Percentiles rank a stretch among this genome's conserved stretches.
Evolutionary conservation across 2,113 vertebrate genomes (phyloP).

Genomic region (Mohoua ochrocephala): DNA sequence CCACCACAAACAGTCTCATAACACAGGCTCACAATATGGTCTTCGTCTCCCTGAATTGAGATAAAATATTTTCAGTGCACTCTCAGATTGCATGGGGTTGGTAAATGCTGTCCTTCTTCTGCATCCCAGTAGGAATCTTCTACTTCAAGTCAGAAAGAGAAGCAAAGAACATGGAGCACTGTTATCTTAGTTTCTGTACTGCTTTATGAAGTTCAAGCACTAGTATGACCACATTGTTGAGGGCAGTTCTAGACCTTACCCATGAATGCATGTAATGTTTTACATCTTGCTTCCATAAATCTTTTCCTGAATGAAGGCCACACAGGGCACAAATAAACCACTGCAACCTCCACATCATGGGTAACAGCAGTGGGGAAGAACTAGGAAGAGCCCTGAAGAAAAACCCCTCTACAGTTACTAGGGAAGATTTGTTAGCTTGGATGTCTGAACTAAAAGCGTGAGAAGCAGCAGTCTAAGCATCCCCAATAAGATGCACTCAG

Average conservation of each 20-base stretch:
- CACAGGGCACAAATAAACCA: neutral
- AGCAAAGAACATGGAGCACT: neutral
- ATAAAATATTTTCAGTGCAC: conserved; percentile 5
- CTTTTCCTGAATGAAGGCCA: neutral
- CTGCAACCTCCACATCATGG: neutral
- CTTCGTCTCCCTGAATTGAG: conserved; percentile 87
- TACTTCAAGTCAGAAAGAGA: neutral
- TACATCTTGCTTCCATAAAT: neutral
- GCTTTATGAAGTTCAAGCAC: neutral
- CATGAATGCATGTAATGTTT: neutral
- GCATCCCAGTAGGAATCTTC: neutral
- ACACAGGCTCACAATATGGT: conserved; percentile 91
- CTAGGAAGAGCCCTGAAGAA: neutral
- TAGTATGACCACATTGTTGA: neutral
- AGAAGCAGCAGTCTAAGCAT: neutral
- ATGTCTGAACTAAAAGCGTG: neutral
- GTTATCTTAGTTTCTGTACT: neutral
- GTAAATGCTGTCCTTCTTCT: neutral
- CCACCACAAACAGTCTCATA: conserved; percentile 88
- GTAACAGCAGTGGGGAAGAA: neutral
- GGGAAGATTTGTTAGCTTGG: neutral
- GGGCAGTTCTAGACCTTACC: neutral
- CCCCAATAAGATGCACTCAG: neutral
- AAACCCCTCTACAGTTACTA: neutral
- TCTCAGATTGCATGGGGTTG: neutral